phyloP scores from a whole-genome alignment of 2,888 invertebrate genomes.

The Chrysopilus asiliformis region DNA sequence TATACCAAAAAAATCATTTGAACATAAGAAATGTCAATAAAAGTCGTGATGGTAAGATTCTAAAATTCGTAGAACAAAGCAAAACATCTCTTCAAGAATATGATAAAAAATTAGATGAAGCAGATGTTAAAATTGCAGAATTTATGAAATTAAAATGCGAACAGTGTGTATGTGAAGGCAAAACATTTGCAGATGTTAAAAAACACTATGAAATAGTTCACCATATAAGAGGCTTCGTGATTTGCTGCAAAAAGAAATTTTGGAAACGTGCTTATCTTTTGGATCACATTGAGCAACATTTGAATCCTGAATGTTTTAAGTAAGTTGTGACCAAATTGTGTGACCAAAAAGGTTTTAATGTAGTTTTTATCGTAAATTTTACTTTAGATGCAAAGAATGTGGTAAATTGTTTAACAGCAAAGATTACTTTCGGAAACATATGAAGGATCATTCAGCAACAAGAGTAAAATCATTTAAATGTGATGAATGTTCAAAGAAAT shows the following conservation, averaged over 20 bases:
- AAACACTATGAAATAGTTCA: constrained; percentile 29
- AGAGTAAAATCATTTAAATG: constrained; percentile 28
- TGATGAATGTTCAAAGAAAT: constrained; percentile 29
- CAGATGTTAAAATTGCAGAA: constrained; percentile 27
- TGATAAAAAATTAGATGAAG: constrained; percentile 19
- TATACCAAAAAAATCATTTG: too few relatives aligned
- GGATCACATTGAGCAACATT: constrained; percentile 31
- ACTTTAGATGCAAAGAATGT: constrained; percentile 26
- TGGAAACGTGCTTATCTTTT: constrained; percentile 28
- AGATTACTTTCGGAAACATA: constrained; percentile 29
- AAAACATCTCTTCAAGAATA: constrained; percentile 5
- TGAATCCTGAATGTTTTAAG: constrained; percentile 33
- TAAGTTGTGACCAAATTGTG: too few relatives aligned
- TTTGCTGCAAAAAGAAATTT: constrained; percentile 32
- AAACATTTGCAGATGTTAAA: constrained; percentile 26
- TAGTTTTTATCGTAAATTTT: background rate
- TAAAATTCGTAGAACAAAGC: too few relatives aligned
- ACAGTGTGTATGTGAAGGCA: constrained; percentile 22
- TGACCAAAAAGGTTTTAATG: background rate
- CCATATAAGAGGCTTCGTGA: constrained; percentile 25
- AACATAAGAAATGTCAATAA: too few relatives aligned
- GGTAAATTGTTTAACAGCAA: constrained; percentile 31
- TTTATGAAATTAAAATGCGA: constrained; percentile 30
- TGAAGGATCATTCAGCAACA: constrained; percentile 27
- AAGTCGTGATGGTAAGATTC: too few relatives aligned